Evolutionary conservation across 2,113 vertebrate genomes (phyloP), one percentile per base, ranked within the genome.

Genomic region (Paramormyrops kingsleyae): DNA sequence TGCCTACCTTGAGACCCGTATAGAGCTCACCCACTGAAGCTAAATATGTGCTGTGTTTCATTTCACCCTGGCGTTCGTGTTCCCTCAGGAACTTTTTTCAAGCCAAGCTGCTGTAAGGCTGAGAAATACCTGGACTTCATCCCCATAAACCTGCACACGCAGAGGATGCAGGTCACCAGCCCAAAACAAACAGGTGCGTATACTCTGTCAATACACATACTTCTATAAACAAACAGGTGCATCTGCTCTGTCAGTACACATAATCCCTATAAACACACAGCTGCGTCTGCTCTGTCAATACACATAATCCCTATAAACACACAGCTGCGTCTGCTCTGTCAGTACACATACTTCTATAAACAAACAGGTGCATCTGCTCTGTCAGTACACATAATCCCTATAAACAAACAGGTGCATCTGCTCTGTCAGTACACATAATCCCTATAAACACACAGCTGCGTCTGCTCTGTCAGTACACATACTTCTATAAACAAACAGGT

Each of bases 71-170:
- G 6, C 6, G 17, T 62, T 59, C 1, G 3, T 89, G 44, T 89
- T 62, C 44, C 80, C 39, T 10, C 80, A 89, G 88, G 77, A 50
- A 96, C 96, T 62, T 97, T 96, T 90, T 97, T 97, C 91, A 97
- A 97, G 93, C 95, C 97, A 90, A 97, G 97, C 93, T 96, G 96
- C 91, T 96, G 94, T 92, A 97, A 97, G 96, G 96, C 96, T 92
- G 96, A 97, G 91, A 97, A 97, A 93, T 96, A 94, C 2, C 92
- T 97, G 91, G 96, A 97, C 92, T 97, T 97, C 94, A 95, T 97
- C 92, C 97, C 97, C 52, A 86, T 97, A 92, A 97, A 97, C 93
- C 95, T 97, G 35, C 97, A 97, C 93, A 93, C 97, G 70, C 97
- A 97, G 88, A 95, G 96, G 93, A 97, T 97, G 97, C 95, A 96